phyloP scores from a whole-genome alignment of 2,888 invertebrate genomes.

The Mythimna ferrago region DNA sequence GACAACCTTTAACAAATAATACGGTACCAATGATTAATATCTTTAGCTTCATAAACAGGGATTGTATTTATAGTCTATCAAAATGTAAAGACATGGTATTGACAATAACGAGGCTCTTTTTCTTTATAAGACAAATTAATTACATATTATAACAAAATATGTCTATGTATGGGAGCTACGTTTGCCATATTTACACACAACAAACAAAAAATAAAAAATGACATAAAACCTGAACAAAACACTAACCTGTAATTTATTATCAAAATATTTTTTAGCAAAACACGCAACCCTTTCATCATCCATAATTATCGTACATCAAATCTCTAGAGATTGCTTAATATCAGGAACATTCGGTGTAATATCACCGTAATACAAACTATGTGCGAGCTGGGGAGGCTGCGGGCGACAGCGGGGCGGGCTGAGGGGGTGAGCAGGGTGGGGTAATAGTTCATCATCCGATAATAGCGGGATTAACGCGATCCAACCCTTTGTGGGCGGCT shows the following conservation, averaged over 20 bases:
- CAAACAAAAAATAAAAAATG: background rate
- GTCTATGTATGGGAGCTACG: too few relatives aligned
- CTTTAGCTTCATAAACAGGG: background rate
- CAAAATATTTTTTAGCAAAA: slow-evolving; percentile 53
- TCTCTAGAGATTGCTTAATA: slow-evolving; percentile 71
- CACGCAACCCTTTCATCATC: slow-evolving; percentile 68
- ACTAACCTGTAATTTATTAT: slow-evolving; percentile 48
- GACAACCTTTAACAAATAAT: slow-evolving; percentile 6
- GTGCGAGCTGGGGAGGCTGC: slow-evolving; percentile 35
- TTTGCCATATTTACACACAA: background rate
- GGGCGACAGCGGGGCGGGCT: slow-evolving; percentile 42
- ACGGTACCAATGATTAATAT: background rate
- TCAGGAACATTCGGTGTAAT: slow-evolving; percentile 84
- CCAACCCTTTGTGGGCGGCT: slow-evolving; percentile 88
- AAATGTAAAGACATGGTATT: background rate
- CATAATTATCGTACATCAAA: slow-evolving; percentile 67
- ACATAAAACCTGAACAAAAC: slow-evolving; percentile 6
- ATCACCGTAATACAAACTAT: slow-evolving; percentile 70
- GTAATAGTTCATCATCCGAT: slow-evolving; percentile 85
- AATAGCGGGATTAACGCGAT: slow-evolving; percentile 86
- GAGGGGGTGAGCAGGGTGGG: slow-evolving; percentile 50
- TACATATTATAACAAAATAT: too few relatives aligned
- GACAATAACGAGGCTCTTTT: background rate
- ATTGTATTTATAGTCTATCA: background rate
- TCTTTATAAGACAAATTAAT: too few relatives aligned